These are phyloP conservation scores for Meandrusa payeni DNA, from an alignment of 2,888 invertebrate genomes.

Conservation along the genomic window DNA sequence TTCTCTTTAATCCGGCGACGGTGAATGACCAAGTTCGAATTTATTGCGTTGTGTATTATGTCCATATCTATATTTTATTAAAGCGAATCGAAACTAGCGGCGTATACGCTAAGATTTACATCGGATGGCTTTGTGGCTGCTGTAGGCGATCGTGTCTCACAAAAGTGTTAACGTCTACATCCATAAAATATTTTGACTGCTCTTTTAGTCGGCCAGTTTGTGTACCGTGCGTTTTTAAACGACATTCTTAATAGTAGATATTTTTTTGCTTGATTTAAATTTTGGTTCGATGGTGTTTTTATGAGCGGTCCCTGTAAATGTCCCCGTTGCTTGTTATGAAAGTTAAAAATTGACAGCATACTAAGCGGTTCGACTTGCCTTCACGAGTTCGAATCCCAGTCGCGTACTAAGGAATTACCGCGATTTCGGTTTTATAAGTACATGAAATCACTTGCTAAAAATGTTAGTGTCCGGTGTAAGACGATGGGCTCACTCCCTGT, in stretches of 20 bases:
- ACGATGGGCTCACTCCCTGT: too few relatives aligned
- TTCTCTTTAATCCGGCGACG: slow-evolving; percentile 46
- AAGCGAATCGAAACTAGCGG: slow-evolving; percentile 53
- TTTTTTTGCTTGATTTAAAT: neutral
- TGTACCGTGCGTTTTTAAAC: slow-evolving; percentile 16
- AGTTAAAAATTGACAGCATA: too few relatives aligned
- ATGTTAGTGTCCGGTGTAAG: too few relatives aligned
- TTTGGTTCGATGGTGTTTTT: neutral
- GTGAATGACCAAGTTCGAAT: slow-evolving; percentile 52
- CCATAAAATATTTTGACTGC: slow-evolving; percentile 79
- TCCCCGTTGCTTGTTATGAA: too few relatives aligned
- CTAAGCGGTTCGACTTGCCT: too few relatives aligned
- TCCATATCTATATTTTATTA: slow-evolving; percentile 74
- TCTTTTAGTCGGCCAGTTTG: slow-evolving; percentile 55
- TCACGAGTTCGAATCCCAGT: too few relatives aligned
- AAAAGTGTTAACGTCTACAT: slow-evolving; percentile 74
- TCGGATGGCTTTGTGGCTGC: slow-evolving; percentile 62
- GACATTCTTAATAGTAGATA: neutral
- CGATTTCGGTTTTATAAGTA: too few relatives aligned
- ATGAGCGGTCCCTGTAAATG: too few relatives aligned
- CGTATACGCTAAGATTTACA: slow-evolving; percentile 62
- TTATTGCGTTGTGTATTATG: slow-evolving; percentile 67
- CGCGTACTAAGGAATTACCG: too few relatives aligned
- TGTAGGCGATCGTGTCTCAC: slow-evolving; percentile 70
- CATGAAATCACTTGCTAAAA: too few relatives aligned